Percentiles rank a stretch among this genome's conserved stretches.
Evolutionary conservation across 2,113 vertebrate species (phyloP).

Genomic region (Ageneiosus marmoratus): DNA sequence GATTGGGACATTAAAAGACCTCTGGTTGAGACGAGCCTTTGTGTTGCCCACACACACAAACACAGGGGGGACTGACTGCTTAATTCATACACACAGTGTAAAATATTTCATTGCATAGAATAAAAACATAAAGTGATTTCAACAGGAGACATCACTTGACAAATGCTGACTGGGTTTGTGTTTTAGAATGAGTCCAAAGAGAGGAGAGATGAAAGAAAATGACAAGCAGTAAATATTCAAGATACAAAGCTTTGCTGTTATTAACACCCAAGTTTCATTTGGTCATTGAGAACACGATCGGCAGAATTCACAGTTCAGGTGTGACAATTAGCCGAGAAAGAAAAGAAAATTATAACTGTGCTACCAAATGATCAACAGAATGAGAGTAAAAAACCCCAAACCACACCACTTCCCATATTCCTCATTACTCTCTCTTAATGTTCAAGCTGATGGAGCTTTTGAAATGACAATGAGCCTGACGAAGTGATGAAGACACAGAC

Average conservation of each 20-base stretch:
- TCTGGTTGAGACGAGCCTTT: neutral
- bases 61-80: neutral
- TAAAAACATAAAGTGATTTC: neutral
- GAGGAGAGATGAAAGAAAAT: neutral
- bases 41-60: neutral
- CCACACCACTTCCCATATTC: neutral
- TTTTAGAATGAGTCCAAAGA: neutral
- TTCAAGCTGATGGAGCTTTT: slow-evolving; percentile 8
- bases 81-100: neutral
- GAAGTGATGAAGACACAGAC: neutral
- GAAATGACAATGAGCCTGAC: neutral
- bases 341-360: neutral
- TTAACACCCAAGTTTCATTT: neutral
- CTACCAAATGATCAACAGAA: neutral
- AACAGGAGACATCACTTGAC: neutral
- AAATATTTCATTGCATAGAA: neutral
- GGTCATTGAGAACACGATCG: neutral
- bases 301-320: neutral
- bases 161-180: neutral
- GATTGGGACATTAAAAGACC: neutral
- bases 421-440: neutral
- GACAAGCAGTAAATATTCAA: neutral
- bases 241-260: neutral
- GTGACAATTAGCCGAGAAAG: neutral
- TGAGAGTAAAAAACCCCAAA: neutral